Conservation (phyloP, 2,888 invertebrate genomes). For the Diplolepis rosae region DNA sequence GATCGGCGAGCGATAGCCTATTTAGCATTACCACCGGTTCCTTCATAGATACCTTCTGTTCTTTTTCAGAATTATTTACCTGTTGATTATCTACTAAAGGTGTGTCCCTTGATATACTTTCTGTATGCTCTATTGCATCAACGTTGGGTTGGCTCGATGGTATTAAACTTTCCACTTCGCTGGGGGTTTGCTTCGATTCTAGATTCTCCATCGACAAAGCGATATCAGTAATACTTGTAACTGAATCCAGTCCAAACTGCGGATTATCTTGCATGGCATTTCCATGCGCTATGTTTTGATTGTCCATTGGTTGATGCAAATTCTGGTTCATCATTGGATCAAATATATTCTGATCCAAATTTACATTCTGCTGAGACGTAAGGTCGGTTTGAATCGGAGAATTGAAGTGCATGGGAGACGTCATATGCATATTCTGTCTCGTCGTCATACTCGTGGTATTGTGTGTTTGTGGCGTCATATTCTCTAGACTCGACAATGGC, state of each 20-base stretch:
- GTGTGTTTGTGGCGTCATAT: conserved; percentile 62
- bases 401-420: conserved; percentile 59
- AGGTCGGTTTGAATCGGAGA: conserved; percentile 32
- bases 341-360: conserved; percentile 63
- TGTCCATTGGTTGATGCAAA: conserved; percentile 59
- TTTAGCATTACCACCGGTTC: conserved; percentile 80
- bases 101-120: background rate
- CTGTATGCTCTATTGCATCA: background rate
- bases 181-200: conserved; percentile 54
- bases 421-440: conserved; percentile 61
- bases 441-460: conserved; percentile 57
- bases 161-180: background rate
- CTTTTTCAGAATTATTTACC: conserved; percentile 58
- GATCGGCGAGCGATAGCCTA: conserved; percentile 78
- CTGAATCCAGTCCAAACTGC: conserved; percentile 66
- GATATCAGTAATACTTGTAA: conserved; percentile 67
- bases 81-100: conserved; percentile 12
- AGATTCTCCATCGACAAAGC: conserved; percentile 66
- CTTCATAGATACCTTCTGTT: conserved; percentile 67
- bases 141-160: background rate
- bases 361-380: conserved; percentile 49
- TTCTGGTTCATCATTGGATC: conserved; percentile 67
- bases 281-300: conserved; percentile 55
- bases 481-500: conserved; percentile 57
- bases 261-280: conserved; percentile 61